These are phyloP conservation scores for Halictus rubicundus DNA, from an alignment of 1,140 invertebrate species.

Conservation along the genomic window DNA sequence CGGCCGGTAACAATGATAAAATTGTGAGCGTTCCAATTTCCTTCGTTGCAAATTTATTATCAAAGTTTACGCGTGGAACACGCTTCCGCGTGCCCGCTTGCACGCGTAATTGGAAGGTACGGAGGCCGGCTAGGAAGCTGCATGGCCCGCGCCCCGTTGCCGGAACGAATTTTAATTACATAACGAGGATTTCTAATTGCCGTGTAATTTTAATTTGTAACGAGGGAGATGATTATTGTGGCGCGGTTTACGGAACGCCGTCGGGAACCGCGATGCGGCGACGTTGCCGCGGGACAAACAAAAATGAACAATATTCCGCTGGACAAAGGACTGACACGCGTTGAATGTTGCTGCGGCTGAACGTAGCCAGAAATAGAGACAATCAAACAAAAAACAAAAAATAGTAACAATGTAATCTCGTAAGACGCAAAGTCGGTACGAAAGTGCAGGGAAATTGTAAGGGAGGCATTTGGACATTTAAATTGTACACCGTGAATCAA, in stretches of 20 bases:
- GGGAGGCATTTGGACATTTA: too few relatives aligned
- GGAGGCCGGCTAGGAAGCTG: not conserved
- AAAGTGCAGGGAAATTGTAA: too few relatives aligned
- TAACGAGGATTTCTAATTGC: slow-evolving; percentile 54
- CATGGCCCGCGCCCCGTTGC: slow-evolving; percentile 18
- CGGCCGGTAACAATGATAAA: not conserved
- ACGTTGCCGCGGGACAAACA: not conserved
- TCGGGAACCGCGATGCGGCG: too few relatives aligned
- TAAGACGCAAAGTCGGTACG: too few relatives aligned
- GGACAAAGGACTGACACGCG: not conserved
- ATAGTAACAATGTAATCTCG: too few relatives aligned
- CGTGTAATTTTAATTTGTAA: slow-evolving; percentile 60
- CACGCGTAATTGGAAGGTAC: slow-evolving; percentile 43
- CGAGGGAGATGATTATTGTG: slow-evolving; percentile 47
- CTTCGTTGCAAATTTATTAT: slow-evolving; percentile 30
- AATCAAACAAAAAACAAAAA: too few relatives aligned
- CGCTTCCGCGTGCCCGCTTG: not conserved
- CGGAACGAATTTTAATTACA: slow-evolving; percentile 55
- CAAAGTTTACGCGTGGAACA: slow-evolving; percentile 10
- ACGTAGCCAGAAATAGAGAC: not conserved
- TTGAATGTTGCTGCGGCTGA: not conserved
- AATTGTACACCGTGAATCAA: too few relatives aligned
- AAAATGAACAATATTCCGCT: slow-evolving; percentile 7
- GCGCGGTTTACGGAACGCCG: slow-evolving; percentile 13
- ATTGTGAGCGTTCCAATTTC: not conserved